Percentiles rank a stretch among this genome's conserved stretches.
phyloP scores from a whole-genome alignment of 2,888 invertebrate genomes.

The Conus canariensis region DNA sequence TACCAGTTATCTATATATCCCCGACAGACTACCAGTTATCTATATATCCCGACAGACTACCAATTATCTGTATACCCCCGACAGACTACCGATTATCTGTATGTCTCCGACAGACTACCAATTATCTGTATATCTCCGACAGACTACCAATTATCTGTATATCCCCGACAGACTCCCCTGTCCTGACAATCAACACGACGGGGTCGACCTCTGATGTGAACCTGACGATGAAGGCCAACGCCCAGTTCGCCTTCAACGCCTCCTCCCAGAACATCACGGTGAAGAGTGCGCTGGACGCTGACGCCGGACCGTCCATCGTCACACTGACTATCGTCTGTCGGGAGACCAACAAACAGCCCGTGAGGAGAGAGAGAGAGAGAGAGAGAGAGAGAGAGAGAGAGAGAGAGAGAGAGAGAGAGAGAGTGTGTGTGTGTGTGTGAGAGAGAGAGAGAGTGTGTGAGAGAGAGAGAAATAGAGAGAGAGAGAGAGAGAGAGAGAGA shows the following conservation, averaged over 20 bases:
- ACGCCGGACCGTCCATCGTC: not conserved
- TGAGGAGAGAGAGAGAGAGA: not conserved
- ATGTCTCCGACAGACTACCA: too few relatives aligned
- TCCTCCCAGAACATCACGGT: slow-evolving; percentile 8
- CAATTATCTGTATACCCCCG: too few relatives aligned
- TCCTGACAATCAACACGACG: slow-evolving; percentile 8
- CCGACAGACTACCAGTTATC: too few relatives aligned
- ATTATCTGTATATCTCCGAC: too few relatives aligned
- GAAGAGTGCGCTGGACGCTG: slow-evolving; percentile 4
- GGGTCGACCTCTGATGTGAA: not conserved
- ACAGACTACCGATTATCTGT: too few relatives aligned
- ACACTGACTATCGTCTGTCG: not conserved
- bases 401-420: not conserved
- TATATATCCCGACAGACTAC: too few relatives aligned
- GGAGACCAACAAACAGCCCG: slow-evolving; percentile 20
- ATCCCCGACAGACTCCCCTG: not conserved
- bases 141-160: too few relatives aligned
- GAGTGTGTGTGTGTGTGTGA: not conserved
- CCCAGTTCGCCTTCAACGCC: slow-evolving; percentile 9
- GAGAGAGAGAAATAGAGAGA: too few relatives aligned
- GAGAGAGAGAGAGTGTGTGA: not conserved
- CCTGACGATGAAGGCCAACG: slow-evolving; percentile 12
- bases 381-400: not conserved
- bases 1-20: too few relatives aligned
- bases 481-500: not conserved